Conservation (phyloP, 2,888 invertebrate species). For the Nemapogon koenigi region DNA sequence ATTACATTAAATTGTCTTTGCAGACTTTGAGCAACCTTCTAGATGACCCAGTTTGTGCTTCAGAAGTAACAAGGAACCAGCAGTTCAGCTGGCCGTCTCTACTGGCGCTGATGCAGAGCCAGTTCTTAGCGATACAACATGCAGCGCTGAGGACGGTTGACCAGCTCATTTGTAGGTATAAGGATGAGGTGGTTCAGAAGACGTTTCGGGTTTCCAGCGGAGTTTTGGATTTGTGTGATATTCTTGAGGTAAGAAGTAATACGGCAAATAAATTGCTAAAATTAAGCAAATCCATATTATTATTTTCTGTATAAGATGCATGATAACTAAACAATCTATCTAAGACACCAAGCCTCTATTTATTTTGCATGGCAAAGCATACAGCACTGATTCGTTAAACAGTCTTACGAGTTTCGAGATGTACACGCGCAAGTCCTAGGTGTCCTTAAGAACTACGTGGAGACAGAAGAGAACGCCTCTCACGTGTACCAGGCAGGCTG, state of each 20-base stretch:
- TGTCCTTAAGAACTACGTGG: slow-evolving; percentile 45
- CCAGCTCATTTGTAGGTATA: slow-evolving; percentile 48
- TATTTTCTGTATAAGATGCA: too few relatives aligned
- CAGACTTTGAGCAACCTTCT: slow-evolving; percentile 55
- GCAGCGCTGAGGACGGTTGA: slow-evolving; percentile 51
- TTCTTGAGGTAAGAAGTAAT: slow-evolving; percentile 52
- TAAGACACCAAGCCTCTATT: too few relatives aligned
- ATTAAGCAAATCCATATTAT: too few relatives aligned
- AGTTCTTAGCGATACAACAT: slow-evolving; percentile 55
- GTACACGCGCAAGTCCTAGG: slow-evolving; percentile 43
- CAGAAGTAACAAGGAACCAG: slow-evolving; percentile 50
- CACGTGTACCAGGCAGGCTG: slow-evolving; percentile 50
- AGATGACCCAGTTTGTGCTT: slow-evolving; percentile 50
- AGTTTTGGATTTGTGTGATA: slow-evolving; percentile 49
- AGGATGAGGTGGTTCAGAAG: slow-evolving; percentile 51
- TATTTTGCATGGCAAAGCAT: too few relatives aligned
- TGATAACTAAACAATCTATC: too few relatives aligned
- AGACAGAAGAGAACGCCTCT: slow-evolving; percentile 43
- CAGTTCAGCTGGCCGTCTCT: slow-evolving; percentile 55
- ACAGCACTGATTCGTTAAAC: too few relatives aligned
- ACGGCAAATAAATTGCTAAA: too few relatives aligned
- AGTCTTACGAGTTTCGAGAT: slow-evolving; percentile 56
- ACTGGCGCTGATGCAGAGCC: slow-evolving; percentile 50
- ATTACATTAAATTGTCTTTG: neutral
- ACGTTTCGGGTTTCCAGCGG: slow-evolving; percentile 56